Evolutionary conservation across 2,797 vertebrate species (phyloP).

Genomic region (Megalops cyprinoides): DNA sequence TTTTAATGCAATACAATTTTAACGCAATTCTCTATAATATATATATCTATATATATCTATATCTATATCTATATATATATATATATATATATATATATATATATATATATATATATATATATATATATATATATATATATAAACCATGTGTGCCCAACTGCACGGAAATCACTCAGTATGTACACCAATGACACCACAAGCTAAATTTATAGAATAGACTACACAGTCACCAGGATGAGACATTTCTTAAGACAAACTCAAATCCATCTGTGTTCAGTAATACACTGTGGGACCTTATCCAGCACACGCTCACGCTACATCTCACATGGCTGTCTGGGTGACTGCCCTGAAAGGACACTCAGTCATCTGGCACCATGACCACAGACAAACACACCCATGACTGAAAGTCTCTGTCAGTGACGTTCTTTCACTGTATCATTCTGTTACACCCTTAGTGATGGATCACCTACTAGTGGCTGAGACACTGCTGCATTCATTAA

Average conservation of each 20-base stretch:
- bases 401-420: neutral
- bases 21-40: too few relatives aligned
- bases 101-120: too few relatives aligned
- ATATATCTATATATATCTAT: too few relatives aligned
- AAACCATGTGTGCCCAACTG: neutral
- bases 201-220: too few relatives aligned
- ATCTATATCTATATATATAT: too few relatives aligned
- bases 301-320: neutral
- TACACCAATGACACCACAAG: neutral
- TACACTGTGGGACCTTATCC: neutral
- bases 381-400: neutral
- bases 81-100: too few relatives aligned
- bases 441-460: neutral
- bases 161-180: neutral
- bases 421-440: neutral
- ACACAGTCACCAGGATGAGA: neutral
- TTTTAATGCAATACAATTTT: too few relatives aligned
- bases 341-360: neutral
- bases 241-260: too few relatives aligned
- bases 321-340: neutral
- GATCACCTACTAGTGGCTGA: neutral
- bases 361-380: neutral
- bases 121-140: too few relatives aligned
- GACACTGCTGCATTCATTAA: neutral
- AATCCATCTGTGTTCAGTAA: neutral